phyloP scores from a whole-genome alignment of 2,888 invertebrate species.

The Tetrapedia diversipes region DNA sequence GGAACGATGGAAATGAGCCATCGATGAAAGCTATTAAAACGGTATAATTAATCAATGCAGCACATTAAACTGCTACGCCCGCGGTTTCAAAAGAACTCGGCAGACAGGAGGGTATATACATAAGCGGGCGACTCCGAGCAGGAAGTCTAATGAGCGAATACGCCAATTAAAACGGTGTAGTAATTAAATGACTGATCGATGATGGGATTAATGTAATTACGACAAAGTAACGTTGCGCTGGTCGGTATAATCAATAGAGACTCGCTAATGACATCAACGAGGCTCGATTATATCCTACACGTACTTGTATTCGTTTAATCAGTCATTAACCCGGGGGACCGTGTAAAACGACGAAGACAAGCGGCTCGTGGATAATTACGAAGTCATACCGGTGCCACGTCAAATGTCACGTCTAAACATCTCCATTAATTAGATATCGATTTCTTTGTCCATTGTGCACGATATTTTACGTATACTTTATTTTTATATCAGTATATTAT shows the following conservation, averaged over 20 bases:
- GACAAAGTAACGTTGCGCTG: conserved; percentile 71
- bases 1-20: conserved; percentile 22
- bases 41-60: conserved; percentile 67
- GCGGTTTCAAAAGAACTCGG: conserved; percentile 34
- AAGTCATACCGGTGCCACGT: conserved; percentile 8
- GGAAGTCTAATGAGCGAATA: conserved; percentile 72
- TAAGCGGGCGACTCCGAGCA: conserved; percentile 31
- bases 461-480: background rate
- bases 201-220: conserved; percentile 75
- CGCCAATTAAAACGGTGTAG: conserved; percentile 75
- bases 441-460: no score
- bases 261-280: conserved; percentile 70
- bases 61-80: conserved; percentile 58
- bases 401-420: background rate
- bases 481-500: no score
- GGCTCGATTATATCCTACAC: conserved; percentile 67
- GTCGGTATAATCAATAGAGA: conserved; percentile 73
- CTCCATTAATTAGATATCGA: background rate
- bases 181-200: conserved; percentile 76
- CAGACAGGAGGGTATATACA: conserved; percentile 6
- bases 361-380: conserved; percentile 30
- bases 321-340: conserved; percentile 46
- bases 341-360: conserved; percentile 23
- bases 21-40: conserved; percentile 45
- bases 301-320: conserved; percentile 58